Evolutionary conservation across 37 sponge, comb jelly and placozoan genomes (phyloP), one percentile per base, ranked within the genome.

Genomic region (Ianthella basta): DNA sequence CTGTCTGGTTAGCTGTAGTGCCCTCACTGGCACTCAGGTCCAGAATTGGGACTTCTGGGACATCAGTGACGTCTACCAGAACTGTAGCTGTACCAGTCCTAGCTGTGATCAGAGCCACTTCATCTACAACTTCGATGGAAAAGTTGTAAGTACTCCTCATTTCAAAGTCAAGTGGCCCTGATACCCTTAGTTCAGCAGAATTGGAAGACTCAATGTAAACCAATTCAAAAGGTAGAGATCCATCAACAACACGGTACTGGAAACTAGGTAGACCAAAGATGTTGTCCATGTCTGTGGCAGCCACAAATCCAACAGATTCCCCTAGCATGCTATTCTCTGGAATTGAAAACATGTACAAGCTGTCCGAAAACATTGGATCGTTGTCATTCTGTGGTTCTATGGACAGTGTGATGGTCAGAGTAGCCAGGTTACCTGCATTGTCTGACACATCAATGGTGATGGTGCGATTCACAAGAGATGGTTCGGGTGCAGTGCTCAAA

Each of bases 381-480:
- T 94, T 84, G 68, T 94, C 92, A 81, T 94, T 94, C 0, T 12
- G 82, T 77, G 61, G n/a, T 0, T 82, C 56, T 29, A 79, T 50
- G 8, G 69, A 36, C 15, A 85, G 59, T 3, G 79, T 25, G 29
- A 70, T 72, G 30, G 63, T 83, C 14, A 88, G 34, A 12, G 27
- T 55, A 15, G 85, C 61, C 19, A 65, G 13, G 23, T 27, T 61
- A n/a, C 6, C 82, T 37, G 21, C 64, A 34, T 82, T 83, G 85
- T 90, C 94, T 29, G 65, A 82, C 30, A 93, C 88, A 35, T 37
- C 66, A 59, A 87, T 85, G 23, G 29, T 54, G 25, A 93, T 68
- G 8, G 67, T 79, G 14, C 94, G 67, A 4, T 59, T 24, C 5
- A 40, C 66, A 0, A 90, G 70, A 13, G 79, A 30, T 15, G 94